phyloP scores from a whole-genome alignment of 2,888 invertebrate genomes.

The Diloba caeruleocephala region DNA sequence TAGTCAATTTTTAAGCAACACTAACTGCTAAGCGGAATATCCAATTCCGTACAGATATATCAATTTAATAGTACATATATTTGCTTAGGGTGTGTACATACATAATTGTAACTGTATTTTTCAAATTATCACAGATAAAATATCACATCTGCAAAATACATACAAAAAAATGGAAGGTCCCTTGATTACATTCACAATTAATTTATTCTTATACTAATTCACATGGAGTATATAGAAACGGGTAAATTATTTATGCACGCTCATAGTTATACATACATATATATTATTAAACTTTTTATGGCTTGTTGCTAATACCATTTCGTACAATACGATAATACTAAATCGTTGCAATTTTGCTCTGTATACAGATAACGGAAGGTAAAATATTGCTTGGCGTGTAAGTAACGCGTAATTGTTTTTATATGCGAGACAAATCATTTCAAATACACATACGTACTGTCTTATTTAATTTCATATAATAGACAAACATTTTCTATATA shows the following conservation, averaged over 20 bases:
- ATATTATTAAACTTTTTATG: constrained; percentile 15
- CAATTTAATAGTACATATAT: neutral
- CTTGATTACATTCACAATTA: constrained; percentile 40
- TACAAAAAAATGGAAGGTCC: constrained; percentile 56
- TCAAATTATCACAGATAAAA: constrained; percentile 78
- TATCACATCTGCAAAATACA: constrained; percentile 74
- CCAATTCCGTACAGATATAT: neutral
- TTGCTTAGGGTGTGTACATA: constrained; percentile 3
- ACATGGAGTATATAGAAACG: constrained; percentile 17
- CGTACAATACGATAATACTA: neutral
- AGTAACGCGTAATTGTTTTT: no score
- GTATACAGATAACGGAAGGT: constrained; percentile 12
- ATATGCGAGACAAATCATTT: neutral
- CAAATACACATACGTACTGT: neutral
- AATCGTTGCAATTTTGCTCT: neutral
- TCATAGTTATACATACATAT: neutral
- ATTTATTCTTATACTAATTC: constrained; percentile 39
- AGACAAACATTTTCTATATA: no score
- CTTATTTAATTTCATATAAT: no score
- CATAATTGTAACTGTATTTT: constrained; percentile 44
- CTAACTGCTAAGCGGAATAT: no score
- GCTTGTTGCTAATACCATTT: neutral
- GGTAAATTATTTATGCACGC: constrained; percentile 9
- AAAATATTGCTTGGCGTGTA: constrained; percentile 9
- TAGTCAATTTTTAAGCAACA: no score